These are phyloP conservation scores for Porites cylindrica DNA, from an alignment of 92 coral and sea anemone genomes.

Conservation along the genomic window DNA sequence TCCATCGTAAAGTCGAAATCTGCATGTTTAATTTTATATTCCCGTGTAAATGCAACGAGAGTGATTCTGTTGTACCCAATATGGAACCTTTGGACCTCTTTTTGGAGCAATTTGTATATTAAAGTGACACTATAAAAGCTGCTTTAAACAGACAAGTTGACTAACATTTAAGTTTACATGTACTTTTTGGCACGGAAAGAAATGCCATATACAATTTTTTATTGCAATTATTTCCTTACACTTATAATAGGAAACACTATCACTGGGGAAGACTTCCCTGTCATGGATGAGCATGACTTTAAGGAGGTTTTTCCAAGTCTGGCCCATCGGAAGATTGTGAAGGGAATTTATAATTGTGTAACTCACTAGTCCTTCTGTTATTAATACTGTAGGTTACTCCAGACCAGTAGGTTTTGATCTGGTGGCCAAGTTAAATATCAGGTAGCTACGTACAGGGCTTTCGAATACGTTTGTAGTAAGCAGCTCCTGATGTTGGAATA, in stretches of 20 bases:
- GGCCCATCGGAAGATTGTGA: slow-evolving; percentile 11
- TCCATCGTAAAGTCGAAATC: no score
- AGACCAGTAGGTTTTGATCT: slow-evolving; percentile 7
- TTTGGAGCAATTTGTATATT: no score
- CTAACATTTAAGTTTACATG: neutral
- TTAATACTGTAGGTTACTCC: slow-evolving; percentile 3
- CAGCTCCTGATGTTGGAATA: no score
- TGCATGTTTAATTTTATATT: no score
- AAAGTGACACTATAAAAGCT: no score
- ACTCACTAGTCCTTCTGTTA: slow-evolving; percentile 2
- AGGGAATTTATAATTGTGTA: slow-evolving; percentile 8
- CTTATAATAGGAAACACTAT: slow-evolving; percentile 1
- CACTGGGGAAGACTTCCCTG: slow-evolving; percentile 19
- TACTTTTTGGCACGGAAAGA: neutral
- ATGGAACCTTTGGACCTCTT: no score
- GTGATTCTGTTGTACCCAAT: no score
- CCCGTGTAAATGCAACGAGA: no score
- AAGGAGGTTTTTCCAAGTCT: slow-evolving; percentile 16
- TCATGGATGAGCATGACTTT: slow-evolving; percentile 17
- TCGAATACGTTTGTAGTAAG: neutral
- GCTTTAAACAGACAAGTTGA: no score
- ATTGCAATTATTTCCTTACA: neutral
- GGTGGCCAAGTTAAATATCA: neutral
- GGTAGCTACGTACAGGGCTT: slow-evolving; percentile 4
- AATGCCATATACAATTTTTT: neutral